A percentile compares a stretch with the other conserved stretches of the same genome.
These are phyloP conservation scores for Corythornis madagascariensis DNA, from an alignment of 2,113 vertebrate species.

Conservation along the genomic window DNA sequence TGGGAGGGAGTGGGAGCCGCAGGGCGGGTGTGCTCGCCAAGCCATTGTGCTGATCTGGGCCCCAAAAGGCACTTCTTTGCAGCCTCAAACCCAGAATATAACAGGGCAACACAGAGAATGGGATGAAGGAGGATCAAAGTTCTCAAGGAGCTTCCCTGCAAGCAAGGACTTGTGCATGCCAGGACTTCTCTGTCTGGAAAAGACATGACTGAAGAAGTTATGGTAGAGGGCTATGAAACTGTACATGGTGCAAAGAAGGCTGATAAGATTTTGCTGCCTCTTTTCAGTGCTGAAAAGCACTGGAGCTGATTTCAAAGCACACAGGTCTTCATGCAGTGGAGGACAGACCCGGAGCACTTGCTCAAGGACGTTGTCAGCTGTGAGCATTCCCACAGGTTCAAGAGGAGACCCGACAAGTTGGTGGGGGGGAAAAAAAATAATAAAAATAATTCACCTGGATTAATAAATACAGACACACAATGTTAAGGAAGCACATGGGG, in stretches of 20 bases:
- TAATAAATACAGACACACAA: background rate
- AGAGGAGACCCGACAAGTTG: background rate
- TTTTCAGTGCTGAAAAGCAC: background rate
- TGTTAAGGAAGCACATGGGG: background rate
- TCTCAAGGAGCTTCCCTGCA: background rate
- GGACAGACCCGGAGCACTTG: background rate
- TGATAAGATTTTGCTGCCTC: background rate
- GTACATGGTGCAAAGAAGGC: background rate
- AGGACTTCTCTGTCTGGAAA: background rate
- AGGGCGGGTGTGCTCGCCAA: background rate
- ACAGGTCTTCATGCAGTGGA: accelerated
- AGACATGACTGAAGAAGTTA: background rate
- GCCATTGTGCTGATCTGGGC: background rate
- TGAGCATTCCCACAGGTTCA: background rate
- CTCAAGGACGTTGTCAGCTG: background rate
- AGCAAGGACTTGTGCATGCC: background rate
- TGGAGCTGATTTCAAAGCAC: background rate
- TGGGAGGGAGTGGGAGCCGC: background rate
- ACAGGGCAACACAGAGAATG: background rate
- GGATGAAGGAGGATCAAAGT: conserved; percentile 25
- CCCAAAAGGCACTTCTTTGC: background rate
- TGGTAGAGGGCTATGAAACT: background rate
- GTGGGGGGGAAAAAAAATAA: background rate
- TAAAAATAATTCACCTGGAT: background rate
- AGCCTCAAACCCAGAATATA: background rate